Base-by-base conservation (phyloP, 1,140 invertebrate species). In the Apis florea region DNA sequence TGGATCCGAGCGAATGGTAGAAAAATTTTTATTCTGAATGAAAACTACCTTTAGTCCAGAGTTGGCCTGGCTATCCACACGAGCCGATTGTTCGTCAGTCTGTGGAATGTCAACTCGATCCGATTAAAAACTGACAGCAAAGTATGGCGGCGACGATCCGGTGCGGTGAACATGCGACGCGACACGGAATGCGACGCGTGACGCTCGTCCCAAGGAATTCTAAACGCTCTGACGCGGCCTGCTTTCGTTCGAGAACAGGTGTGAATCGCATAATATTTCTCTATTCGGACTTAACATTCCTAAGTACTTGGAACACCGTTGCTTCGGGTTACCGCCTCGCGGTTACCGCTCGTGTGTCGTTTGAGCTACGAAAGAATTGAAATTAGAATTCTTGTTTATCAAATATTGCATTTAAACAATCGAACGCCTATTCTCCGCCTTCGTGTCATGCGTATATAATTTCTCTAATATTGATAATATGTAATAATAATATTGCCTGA, bases 101-200 rank as follows among this genome's bases (percentile, higher is more conserved):
- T 49, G 31, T 56, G 83, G 83, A 86, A 86, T 85, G 83, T 77
- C 73, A 86, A 85, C 69, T 85, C 83, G 79, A 86, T 82, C 83
- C 68, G 83, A 82, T 86, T 82, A 71, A 85, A 84, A 84, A 69
- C 63, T 72, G 66, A 82, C 80, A 70, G 71, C 77, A 53, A 81
- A 82, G 79, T 64, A 76, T 40, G 31, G 81, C 79, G 74, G 69
- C 66, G 51, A 21, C 51, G 53, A 31, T 54, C 51, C 79, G 61
- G n/a, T 69, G 66, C 66, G 31, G 74, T 31, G 68, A 63, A 54
- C 26, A 58, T n/a, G 72, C 70, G 69, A 69, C 70, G 67, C 68
- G 83, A 40, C 70, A 63, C 53, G 66, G 68, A 83, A 85, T 63
- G 76, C 70, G 73, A 70, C 40, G 72, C 68, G 49, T 77, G 82